Evolutionary conservation across 2,113 vertebrate genomes (phyloP).

Genomic region (Peromyscus leucopus): DNA sequence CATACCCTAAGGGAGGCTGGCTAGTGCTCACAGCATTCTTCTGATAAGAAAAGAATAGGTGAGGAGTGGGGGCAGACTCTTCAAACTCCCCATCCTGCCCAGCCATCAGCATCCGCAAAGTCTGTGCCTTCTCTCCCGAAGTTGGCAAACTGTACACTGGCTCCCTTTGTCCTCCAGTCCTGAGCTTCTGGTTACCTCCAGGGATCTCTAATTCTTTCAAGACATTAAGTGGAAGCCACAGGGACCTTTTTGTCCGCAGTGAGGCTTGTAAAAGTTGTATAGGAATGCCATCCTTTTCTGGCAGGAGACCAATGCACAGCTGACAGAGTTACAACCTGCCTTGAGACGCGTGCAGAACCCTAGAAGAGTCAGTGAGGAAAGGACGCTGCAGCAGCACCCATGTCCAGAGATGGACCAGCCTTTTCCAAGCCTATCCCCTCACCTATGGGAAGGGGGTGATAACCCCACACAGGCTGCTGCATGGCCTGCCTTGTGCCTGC

Average conservation of each 20-base stretch:
- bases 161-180: background rate
- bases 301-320: background rate
- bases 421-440: background rate
- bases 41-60: background rate
- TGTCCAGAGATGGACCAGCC: background rate
- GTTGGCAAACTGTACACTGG: background rate
- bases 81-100: background rate
- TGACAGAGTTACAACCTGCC: background rate
- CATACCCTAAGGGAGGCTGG: background rate
- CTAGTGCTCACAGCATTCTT: background rate
- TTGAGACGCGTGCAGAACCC: background rate
- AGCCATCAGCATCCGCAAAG: background rate
- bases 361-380: background rate
- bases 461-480: background rate
- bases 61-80: background rate
- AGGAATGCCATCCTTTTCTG: background rate
- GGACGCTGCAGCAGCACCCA: background rate
- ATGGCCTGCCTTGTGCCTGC: fast-evolving
- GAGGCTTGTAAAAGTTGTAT: background rate
- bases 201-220: background rate
- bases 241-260: background rate
- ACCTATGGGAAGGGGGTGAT: background rate
- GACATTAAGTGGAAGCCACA: background rate
- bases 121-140: background rate
- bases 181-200: background rate